phyloP scores from a whole-genome alignment of 2,888 invertebrate genomes.

The Chrysopilus asiliformis region DNA sequence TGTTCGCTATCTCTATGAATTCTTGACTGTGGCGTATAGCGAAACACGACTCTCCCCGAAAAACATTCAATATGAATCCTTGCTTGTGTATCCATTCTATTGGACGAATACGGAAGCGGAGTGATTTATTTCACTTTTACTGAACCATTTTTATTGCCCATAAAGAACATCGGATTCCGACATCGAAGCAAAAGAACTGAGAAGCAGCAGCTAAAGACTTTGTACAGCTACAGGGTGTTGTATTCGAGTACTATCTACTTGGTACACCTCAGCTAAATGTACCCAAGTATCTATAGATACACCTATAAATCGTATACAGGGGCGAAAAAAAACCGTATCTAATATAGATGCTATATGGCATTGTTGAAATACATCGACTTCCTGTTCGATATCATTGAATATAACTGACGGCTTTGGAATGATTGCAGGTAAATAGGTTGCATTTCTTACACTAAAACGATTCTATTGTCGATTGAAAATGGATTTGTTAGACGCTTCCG shows the following conservation, averaged over 20 bases:
- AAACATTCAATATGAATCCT: too few relatives aligned
- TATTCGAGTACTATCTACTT: too few relatives aligned
- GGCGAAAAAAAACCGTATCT: background rate
- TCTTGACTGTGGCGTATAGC: constrained; percentile 1
- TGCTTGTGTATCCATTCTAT: background rate
- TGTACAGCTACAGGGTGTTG: too few relatives aligned
- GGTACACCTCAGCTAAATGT: too few relatives aligned
- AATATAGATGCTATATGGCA: background rate
- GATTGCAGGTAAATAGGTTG: constrained; percentile 11
- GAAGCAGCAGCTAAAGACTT: too few relatives aligned
- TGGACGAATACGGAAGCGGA: constrained; percentile 2
- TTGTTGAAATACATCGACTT: background rate
- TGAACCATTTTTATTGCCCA: constrained; percentile 13
- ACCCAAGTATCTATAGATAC: too few relatives aligned
- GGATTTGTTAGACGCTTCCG: too few relatives aligned
- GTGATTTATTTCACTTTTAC: constrained; percentile 13
- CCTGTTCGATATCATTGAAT: background rate
- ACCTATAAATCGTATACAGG: too few relatives aligned
- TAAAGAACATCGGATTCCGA: constrained; percentile 8
- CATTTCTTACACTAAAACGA: constrained; percentile 9
- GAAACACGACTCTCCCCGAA: too few relatives aligned
- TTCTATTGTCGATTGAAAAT: constrained; percentile 9
- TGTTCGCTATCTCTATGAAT: background rate
- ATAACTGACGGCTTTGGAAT: constrained; percentile 7
- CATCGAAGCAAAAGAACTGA: too few relatives aligned